Evolutionary conservation across 1,140 invertebrate genomes (phyloP).

Genomic region (Ceratina australensis): DNA sequence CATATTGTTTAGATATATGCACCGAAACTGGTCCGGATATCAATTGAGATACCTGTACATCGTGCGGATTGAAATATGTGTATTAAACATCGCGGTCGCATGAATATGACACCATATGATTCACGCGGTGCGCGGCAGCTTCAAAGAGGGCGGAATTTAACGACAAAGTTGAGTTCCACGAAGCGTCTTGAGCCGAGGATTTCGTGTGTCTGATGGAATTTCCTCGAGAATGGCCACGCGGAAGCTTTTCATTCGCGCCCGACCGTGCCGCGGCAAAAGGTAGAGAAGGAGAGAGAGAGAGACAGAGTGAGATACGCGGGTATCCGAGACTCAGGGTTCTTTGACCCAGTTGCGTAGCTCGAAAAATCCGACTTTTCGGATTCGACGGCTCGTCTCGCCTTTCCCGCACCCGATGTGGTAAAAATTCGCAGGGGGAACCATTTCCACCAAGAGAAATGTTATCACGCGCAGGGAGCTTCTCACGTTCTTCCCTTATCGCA

Average conservation of each 20-base stretch:
- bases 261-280: background rate
- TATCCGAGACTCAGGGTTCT: slow-evolving; percentile 14
- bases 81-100: no score
- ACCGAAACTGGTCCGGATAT: no score
- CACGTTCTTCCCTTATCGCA: background rate
- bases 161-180: slow-evolving; percentile 27
- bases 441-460: slow-evolving; percentile 7
- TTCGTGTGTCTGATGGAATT: slow-evolving; percentile 48
- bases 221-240: slow-evolving; percentile 37
- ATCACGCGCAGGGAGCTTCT: background rate
- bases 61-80: no score
- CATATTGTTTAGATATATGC: no score
- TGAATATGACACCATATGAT: background rate
- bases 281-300: no score
- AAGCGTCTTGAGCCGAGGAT: slow-evolving; percentile 39
- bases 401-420: slow-evolving; percentile 2
- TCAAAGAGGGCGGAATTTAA: slow-evolving; percentile 27
- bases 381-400: slow-evolving; percentile 23
- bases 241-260: slow-evolving; percentile 43
- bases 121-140: background rate
- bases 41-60: no score
- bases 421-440: slow-evolving; percentile 4
- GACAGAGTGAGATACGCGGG: no score
- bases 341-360: slow-evolving; percentile 39
- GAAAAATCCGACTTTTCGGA: slow-evolving; percentile 33